Evolutionary conservation across 2,888 invertebrate genomes (phyloP).

Genomic region (Vandiemenella viatica): DNA sequence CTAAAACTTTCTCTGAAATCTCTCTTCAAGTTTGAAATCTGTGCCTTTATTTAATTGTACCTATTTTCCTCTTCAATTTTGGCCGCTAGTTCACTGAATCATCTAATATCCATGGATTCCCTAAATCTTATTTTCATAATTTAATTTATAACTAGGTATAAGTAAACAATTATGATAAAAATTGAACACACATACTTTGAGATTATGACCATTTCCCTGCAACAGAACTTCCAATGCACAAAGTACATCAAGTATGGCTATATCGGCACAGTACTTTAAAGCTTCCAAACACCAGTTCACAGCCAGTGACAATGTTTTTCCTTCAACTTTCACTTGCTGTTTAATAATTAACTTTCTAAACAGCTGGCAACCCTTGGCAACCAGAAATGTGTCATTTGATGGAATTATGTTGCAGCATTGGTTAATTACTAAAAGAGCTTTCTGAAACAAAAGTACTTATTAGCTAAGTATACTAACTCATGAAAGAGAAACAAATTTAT

Average conservation of each 20-base stretch:
- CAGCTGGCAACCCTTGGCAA: slow-evolving; percentile 41
- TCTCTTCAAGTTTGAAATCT: too few species aligned
- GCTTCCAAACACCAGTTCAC: slow-evolving; percentile 27
- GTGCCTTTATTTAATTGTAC: too few species aligned
- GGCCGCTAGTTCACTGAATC: too few species aligned
- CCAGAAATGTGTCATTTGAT: slow-evolving; percentile 36
- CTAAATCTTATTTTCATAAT: too few species aligned
- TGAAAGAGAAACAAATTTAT: too few species aligned
- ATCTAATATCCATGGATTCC: too few species aligned
- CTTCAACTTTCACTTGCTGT: slow-evolving; percentile 34
- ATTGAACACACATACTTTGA: too few species aligned
- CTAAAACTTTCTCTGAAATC: too few species aligned
- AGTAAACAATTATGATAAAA: too few species aligned
- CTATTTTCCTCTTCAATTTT: too few species aligned
- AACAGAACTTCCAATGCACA: slow-evolving; percentile 28
- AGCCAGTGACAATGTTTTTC: slow-evolving; percentile 24
- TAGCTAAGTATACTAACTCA: too few species aligned
- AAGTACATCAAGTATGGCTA: slow-evolving; percentile 25
- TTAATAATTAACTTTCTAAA: slow-evolving; percentile 37
- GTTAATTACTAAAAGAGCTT: slow-evolving; percentile 15
- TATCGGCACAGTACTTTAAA: slow-evolving; percentile 23
- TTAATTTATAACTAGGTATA: too few species aligned
- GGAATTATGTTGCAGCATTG: slow-evolving; percentile 17
- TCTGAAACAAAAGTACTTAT: slow-evolving; percentile 14
- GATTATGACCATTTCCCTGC: slow-evolving; percentile 20